Percentiles rank a stretch among this genome's conserved stretches.
These are phyloP conservation scores for Mormyrops boulengeri DNA, from an alignment of 2,797 vertebrate genomes.

Conservation along the genomic window DNA sequence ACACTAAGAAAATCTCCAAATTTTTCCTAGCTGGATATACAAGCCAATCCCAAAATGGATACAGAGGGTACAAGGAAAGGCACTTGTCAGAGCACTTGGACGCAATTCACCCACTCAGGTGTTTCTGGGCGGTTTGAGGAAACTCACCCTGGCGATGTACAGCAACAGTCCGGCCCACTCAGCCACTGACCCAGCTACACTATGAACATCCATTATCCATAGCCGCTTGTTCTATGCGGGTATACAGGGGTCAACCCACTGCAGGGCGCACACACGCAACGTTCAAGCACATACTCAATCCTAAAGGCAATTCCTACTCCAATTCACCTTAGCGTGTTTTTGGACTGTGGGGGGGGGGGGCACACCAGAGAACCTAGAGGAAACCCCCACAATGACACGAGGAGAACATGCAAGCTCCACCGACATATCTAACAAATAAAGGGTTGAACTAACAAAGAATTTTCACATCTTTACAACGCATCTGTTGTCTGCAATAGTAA, in stretches of 20 bases:
- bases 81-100: slow-evolving; percentile 31
- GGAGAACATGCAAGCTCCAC: neutral
- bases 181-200: neutral
- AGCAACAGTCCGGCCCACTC: neutral
- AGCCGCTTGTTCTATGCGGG: neutral
- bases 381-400: neutral
- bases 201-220: neutral
- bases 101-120: neutral
- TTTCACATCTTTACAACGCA: neutral
- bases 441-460: neutral
- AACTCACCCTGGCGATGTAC: neutral
- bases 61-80: slow-evolving; percentile 41
- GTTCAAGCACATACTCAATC: neutral
- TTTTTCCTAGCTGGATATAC: neutral
- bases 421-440: neutral
- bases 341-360: neutral
- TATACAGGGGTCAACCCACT: neutral
- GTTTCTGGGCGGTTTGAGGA: neutral
- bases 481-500: neutral
- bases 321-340: neutral
- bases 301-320: neutral
- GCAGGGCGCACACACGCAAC: neutral
- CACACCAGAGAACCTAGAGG: neutral
- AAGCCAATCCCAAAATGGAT: neutral
- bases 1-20: neutral